Evolutionary conservation across 1,140 invertebrate species (phyloP).

Genomic region (Manduca sexta): DNA sequence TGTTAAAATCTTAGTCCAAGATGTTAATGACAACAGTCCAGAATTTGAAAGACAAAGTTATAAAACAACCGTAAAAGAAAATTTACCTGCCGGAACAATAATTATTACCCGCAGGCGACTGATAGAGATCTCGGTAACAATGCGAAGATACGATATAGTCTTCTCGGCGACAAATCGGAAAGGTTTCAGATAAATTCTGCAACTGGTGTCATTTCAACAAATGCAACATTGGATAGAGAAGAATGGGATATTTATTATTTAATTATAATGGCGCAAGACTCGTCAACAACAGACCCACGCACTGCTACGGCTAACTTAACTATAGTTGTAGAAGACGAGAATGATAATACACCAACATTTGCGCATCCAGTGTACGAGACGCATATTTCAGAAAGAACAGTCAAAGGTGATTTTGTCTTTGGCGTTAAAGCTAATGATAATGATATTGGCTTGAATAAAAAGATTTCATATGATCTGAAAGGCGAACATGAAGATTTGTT

Average conservation of each 20-base stretch:
- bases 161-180: conserved; percentile 85
- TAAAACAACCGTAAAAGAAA: conserved; percentile 83
- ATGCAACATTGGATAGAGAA: conserved; percentile 85
- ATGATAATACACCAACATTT: conserved; percentile 91
- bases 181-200: conserved; percentile 83
- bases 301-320: conserved; percentile 87
- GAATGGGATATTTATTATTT: conserved; percentile 83
- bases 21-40: conserved; percentile 95
- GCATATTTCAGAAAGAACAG: conserved; percentile 85
- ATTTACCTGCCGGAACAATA: conserved; percentile 80
- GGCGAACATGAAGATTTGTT: conserved; percentile 87
- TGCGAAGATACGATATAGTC: conserved; percentile 86
- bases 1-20: conserved; percentile 90
- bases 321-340: conserved; percentile 85
- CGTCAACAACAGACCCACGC: conserved; percentile 85
- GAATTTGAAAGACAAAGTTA: conserved; percentile 87
- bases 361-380: conserved; percentile 81
- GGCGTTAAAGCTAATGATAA: conserved; percentile 87
- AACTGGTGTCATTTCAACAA: conserved; percentile 84
- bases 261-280: conserved; percentile 90
- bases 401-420: conserved; percentile 88
- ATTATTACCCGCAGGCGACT: conserved; percentile 82
- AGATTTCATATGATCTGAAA: conserved; percentile 83
- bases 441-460: conserved; percentile 86
- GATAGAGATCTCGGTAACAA: conserved; percentile 90